Base-by-base conservation (phyloP, 2,797 vertebrate species). In the Chelmon rostratus region DNA sequence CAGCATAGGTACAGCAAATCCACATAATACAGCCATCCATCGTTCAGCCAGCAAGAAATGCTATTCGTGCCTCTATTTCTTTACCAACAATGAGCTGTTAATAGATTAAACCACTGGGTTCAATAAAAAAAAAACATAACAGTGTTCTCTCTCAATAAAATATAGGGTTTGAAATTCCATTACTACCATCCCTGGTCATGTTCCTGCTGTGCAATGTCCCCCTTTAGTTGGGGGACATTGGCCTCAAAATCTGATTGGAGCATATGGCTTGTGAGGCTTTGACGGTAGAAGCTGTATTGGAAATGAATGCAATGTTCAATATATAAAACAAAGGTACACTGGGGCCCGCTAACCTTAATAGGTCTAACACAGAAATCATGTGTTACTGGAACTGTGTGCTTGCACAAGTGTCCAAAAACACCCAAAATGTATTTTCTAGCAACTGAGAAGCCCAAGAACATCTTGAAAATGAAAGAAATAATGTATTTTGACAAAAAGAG, bases 81-180 rank as follows among this genome's bases (percentile, higher is more conserved):
- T 75, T 53, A 42, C 52, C 59, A 68, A 59, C 38, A 76, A 19
- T 61, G 56, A 67, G 25, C 61, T 44, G 56, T 42, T 79, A 54
- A 70, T 42, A 54, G 47, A 75, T 78, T 47, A 52, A 86, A 58
- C 66, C 65, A 31, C 49, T 2, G 19, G 71, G 47, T 74, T 76
- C 63, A 61, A 71, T 68, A 49, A 47, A 69, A 70, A 68, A 78
- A 68, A 78, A 54, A 35, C n/a, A 9, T 47, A 44, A 50, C 13
- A 18, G 28, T 25, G n/a, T 82, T 84, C 44, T 70, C 38, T 76
- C 70, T 12, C 44, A 73, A 82, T 80, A 76, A 78, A 83, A 71
- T 21, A 40, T 2, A 66, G 33, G 37, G 23, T 75, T 75, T 82
- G 56, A 73, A 77, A 84, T 82, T 61, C 46, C 50, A 82, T 86